These are phyloP conservation scores for Dermolepida albohirtum DNA, from an alignment of 2,888 invertebrate genomes.

Conservation along the genomic window DNA sequence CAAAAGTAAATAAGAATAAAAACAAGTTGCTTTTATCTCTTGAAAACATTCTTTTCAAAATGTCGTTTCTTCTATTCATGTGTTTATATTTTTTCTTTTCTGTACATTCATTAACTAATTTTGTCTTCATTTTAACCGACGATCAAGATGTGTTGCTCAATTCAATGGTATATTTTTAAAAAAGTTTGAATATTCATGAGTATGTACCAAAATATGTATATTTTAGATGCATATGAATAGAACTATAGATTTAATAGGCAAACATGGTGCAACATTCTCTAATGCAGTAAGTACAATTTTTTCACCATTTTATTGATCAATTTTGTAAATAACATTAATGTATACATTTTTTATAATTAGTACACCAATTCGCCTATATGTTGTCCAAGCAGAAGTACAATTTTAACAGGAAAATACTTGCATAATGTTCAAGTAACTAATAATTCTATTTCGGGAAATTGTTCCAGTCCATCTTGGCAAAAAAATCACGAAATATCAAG, in stretches of 20 bases:
- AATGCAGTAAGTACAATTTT: slow-evolving; percentile 75
- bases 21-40: too few relatives aligned
- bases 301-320: not conserved
- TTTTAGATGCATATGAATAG: slow-evolving; percentile 77
- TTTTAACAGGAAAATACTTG: slow-evolving; percentile 85
- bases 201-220: slow-evolving; percentile 40
- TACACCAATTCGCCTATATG: slow-evolving; percentile 88
- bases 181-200: not conserved
- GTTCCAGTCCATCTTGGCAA: slow-evolving; percentile 79
- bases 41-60: too few relatives aligned
- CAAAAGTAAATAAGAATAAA: too few relatives aligned
- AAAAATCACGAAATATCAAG: slow-evolving; percentile 72
- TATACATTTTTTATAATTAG: slow-evolving; percentile 64
- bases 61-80: slow-evolving; percentile 12
- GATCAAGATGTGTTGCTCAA: slow-evolving; percentile 86
- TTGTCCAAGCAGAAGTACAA: slow-evolving; percentile 89
- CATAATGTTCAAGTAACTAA: slow-evolving; percentile 85
- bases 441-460: slow-evolving; percentile 84
- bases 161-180: slow-evolving; percentile 74
- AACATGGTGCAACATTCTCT: slow-evolving; percentile 75
- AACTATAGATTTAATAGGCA: slow-evolving; percentile 72
- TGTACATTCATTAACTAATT: slow-evolving; percentile 70
- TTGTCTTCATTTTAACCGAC: slow-evolving; percentile 84
- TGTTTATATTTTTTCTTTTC: slow-evolving; percentile 8
- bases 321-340: not conserved